These are phyloP conservation scores for Macrotis lagotis DNA, from an alignment of 2,113 vertebrate species.

Conservation along the genomic window DNA sequence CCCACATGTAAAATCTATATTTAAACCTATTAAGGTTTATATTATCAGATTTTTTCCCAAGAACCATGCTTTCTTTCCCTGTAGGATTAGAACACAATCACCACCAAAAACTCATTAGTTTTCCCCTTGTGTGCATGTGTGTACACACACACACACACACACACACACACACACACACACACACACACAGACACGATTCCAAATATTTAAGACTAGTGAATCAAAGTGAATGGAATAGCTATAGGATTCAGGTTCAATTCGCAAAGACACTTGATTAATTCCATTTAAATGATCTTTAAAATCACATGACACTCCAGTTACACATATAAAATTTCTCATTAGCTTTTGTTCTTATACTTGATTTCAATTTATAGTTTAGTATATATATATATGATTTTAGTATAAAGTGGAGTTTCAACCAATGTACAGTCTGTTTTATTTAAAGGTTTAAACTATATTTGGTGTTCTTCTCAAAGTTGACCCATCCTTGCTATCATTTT, in stretches of 20 bases:
- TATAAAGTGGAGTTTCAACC: not conserved
- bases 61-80: too few relatives aligned
- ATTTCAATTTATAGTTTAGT: not conserved
- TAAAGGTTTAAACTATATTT: not conserved
- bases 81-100: not conserved
- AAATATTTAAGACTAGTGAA: not conserved
- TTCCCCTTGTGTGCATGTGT: not conserved
- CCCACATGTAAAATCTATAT: not conserved
- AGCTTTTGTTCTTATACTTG: not conserved
- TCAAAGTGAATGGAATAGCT: not conserved
- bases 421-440: not conserved
- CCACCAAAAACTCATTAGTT: not conserved
- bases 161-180: not conserved
- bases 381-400: too few relatives aligned
- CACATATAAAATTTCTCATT: not conserved
- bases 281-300: not conserved
- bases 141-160: not conserved
- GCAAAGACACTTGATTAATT: not conserved
- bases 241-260: not conserved
- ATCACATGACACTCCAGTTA: not conserved
- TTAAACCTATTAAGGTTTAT: not conserved
- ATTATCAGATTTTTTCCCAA: not conserved
- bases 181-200: not conserved
- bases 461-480: too few relatives aligned
- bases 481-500: not conserved